phyloP scores from a whole-genome alignment of 1,140 invertebrate species.

The Drosophila punjabiensis region DNA sequence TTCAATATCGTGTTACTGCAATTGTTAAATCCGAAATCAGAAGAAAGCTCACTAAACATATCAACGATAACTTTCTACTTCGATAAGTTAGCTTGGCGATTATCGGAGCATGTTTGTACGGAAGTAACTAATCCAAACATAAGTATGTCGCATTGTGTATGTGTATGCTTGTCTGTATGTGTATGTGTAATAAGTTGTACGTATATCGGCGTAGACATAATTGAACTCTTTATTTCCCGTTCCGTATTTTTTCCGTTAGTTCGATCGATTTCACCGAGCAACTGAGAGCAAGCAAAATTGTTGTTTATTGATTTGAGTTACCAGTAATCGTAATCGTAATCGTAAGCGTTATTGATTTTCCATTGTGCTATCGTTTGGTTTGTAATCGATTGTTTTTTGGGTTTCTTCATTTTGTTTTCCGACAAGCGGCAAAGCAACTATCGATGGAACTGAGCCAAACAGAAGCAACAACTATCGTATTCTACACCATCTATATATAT shows the following conservation, averaged over 20 bases:
- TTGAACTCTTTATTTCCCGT: conserved; percentile 3
- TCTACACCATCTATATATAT: conserved; percentile 47
- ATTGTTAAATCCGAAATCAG: neutral
- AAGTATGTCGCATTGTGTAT: conserved; percentile 65
- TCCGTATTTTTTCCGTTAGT: conserved; percentile 5
- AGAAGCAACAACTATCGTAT: conserved; percentile 50
- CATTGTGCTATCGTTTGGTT: conserved; percentile 35
- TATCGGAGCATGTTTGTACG: conserved; percentile 28
- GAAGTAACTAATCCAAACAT: conserved; percentile 24
- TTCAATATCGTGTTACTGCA: too few species aligned
- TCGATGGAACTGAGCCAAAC: conserved; percentile 28
- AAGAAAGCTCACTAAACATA: neutral
- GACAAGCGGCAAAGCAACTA: conserved; percentile 17
- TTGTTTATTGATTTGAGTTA: conserved; percentile 23
- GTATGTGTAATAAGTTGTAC: conserved; percentile 57
- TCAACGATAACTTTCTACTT: neutral
- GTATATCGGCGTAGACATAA: conserved; percentile 53
- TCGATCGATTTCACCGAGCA: conserved; percentile 31
- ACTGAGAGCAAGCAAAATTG: conserved; percentile 32
- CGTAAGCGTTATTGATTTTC: conserved; percentile 17
- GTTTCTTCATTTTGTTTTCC: conserved; percentile 18
- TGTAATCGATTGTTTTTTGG: conserved; percentile 17
- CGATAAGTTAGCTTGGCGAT: neutral
- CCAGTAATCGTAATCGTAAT: conserved; percentile 33
- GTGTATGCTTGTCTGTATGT: conserved; percentile 63